Conservation (phyloP, 2,113 vertebrate genomes). For the Oenanthe oenanthe region DNA sequence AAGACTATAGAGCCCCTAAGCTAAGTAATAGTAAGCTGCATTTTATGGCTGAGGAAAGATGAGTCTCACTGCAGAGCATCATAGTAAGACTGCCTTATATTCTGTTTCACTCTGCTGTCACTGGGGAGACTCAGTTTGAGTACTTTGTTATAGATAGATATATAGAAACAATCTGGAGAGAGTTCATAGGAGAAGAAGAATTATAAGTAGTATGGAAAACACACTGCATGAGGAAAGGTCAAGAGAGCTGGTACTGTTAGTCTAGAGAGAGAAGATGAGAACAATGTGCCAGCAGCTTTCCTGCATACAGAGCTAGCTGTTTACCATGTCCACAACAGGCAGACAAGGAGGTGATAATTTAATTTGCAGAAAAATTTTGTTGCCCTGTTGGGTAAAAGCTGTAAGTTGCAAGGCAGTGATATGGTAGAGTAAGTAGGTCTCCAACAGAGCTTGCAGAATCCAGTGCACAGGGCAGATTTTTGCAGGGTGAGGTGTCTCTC, state of each 20-base stretch:
- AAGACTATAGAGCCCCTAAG: background rate
- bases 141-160: background rate
- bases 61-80: background rate
- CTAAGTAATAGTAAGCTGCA: background rate
- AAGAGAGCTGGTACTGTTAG: constrained; percentile 5
- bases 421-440: background rate
- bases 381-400: background rate
- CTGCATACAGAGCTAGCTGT: background rate
- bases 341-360: background rate
- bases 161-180: background rate
- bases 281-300: background rate
- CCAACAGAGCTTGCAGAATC: background rate
- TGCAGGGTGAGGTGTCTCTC: background rate
- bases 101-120: background rate
- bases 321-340: rapidly evolving
- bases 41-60: background rate
- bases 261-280: background rate
- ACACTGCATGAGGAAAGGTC: background rate
- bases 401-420: background rate
- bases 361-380: background rate
- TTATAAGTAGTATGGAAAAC: background rate
- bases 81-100: background rate
- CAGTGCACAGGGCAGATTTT: background rate
- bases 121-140: background rate
- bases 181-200: background rate